phyloP scores from a whole-genome alignment of 2,888 invertebrate genomes.

The Spialia ferax region DNA sequence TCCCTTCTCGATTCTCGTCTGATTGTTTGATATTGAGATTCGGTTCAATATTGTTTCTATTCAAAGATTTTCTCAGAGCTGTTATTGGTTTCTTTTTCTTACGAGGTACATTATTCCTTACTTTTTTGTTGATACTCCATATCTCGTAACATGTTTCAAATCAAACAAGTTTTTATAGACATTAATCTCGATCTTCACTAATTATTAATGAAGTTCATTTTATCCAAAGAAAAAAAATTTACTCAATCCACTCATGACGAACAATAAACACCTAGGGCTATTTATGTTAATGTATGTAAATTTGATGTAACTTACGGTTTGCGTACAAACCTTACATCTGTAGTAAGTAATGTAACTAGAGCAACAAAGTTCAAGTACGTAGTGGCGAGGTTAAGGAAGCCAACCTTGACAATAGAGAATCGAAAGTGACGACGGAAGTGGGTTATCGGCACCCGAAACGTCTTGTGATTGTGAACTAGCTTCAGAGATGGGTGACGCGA shows the following conservation, averaged over 20 bases:
- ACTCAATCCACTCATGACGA: too few species aligned
- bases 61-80: neutral
- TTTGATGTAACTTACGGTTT: neutral
- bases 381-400: slow-evolving; percentile 1
- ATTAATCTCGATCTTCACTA: too few species aligned
- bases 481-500: neutral
- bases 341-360: neutral
- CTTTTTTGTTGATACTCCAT: neutral
- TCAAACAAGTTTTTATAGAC: too few species aligned
- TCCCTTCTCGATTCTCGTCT: neutral
- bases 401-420: slow-evolving; percentile 32
- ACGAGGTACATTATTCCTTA: neutral
- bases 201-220: too few species aligned
- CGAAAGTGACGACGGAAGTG: slow-evolving; percentile 28
- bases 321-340: neutral
- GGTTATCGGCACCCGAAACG: neutral
- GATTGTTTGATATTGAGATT: slow-evolving; percentile 8
- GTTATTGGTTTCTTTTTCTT: neutral
- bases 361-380: neutral
- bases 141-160: too few species aligned
- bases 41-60: neutral
- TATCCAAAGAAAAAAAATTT: too few species aligned
- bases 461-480: slow-evolving; percentile 10
- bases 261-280: too few species aligned
- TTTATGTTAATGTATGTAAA: neutral